Conservation (phyloP, 2,113 vertebrate species). For the Haliaeetus leucogaster region DNA sequence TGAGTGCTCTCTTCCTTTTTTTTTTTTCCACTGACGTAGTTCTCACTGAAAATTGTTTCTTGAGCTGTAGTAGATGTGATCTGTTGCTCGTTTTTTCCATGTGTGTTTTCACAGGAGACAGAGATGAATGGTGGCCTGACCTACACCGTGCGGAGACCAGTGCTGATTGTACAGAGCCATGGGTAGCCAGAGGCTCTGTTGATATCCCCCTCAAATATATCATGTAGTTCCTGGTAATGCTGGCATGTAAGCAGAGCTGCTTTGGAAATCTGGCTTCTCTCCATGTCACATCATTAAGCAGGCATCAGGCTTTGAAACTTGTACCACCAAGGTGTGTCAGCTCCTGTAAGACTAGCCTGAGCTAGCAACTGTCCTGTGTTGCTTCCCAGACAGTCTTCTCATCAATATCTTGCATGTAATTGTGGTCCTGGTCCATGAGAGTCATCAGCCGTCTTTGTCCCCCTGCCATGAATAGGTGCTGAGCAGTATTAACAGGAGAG, state of each 20-base stretch:
- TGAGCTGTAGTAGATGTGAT: neutral
- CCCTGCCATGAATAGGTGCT: neutral
- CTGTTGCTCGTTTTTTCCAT: neutral
- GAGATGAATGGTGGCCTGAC: neutral
- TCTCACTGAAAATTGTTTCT: neutral
- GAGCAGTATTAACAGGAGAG: neutral
- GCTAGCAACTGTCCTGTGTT: neutral
- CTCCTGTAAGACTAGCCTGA: neutral
- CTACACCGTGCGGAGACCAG: accelerated
- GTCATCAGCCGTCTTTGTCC: neutral
- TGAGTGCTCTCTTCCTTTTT: neutral
- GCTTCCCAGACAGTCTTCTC: neutral
- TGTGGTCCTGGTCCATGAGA: neutral
- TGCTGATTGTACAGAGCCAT: neutral
- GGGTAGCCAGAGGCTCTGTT: neutral
- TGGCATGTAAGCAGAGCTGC: neutral
- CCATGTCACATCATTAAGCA: neutral
- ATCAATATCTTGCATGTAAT: neutral
- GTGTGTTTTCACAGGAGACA: neutral
- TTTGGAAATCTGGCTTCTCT: neutral
- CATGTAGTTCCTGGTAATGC: neutral
- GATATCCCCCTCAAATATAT: neutral
- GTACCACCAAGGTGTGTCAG: neutral
- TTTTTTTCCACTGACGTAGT: neutral
- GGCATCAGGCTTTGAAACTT: neutral